A percentile compares a stretch with the other conserved stretches of the same genome.
These are phyloP conservation scores for Drosophila santomea DNA, from an alignment of 1,140 invertebrate species.

Conservation along the genomic window DNA sequence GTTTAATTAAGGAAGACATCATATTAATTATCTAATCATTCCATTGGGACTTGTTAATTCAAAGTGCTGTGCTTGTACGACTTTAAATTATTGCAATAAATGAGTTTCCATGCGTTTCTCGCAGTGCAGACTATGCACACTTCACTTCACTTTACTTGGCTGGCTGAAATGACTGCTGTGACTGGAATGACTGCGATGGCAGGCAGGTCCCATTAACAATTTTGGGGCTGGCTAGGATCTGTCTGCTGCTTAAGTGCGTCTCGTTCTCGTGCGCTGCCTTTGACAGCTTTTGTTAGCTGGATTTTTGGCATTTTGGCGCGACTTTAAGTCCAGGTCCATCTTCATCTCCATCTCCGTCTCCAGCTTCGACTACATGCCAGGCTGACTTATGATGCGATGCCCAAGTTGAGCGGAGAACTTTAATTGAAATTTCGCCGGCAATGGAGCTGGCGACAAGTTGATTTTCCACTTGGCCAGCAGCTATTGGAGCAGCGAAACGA, in stretches of 20 bases:
- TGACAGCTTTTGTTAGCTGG: constrained; percentile 74
- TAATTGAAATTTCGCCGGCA: constrained; percentile 75
- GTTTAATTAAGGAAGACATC: not conserved
- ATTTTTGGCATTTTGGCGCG: constrained; percentile 47
- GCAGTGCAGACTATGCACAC: constrained; percentile 52
- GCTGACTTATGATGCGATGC: constrained; percentile 48
- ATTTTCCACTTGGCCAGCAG: constrained; percentile 66
- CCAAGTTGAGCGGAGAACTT: constrained; percentile 53
- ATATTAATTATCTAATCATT: too few species aligned
- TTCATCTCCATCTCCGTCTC: constrained; percentile 8
- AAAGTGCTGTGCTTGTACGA: too few species aligned
- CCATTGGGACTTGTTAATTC: too few species aligned
- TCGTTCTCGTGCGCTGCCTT: constrained; percentile 39
- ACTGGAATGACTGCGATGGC: constrained; percentile 11
- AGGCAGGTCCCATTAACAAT: constrained; percentile 71
- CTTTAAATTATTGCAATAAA: too few species aligned
- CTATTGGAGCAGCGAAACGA: constrained; percentile 62
- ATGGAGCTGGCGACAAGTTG: constrained; percentile 70
- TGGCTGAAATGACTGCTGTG: not conserved
- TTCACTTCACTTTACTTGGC: constrained; percentile 58
- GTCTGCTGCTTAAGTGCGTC: constrained; percentile 66
- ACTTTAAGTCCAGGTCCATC: constrained; percentile 50
- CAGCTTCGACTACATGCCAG: not conserved
- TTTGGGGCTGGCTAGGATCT: constrained; percentile 68
- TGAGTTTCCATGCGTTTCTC: not conserved